Base-by-base conservation (phyloP, 2,888 invertebrate genomes). In the Rhimphoctona megacephalus region DNA sequence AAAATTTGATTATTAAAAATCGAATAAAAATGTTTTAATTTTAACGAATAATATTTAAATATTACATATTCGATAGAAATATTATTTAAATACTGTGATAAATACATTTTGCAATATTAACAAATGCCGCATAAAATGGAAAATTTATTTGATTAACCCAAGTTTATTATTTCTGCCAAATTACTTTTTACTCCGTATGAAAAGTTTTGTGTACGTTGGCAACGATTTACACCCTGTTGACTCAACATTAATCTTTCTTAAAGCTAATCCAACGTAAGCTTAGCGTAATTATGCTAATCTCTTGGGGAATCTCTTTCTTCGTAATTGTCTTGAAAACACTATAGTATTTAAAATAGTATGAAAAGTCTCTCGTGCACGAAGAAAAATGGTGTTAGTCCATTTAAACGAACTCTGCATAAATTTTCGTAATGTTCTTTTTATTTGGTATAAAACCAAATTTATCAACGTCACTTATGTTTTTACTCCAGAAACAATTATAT, bases 231-330 rank as follows among this genome's bases (percentile, higher is more conserved):
- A 46, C 33, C 39, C 66, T 39, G 33, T 66, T 19, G 52, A 52
- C 25, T 76, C 43, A 43, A 76, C 74, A 64, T 66, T 64, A 49
- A 46, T 77, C 61, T 46, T 39, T 5, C 76, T 22, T 64, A 46
- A 46, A 33, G 30, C 30, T 64, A 30, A 46, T 19, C 30, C 30
- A 46, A 22, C 76, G 64, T 77, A 64, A 66, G 76, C 76, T 66
- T 19, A 30, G 64, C 64, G 64, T 77, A 67, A 78, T 78, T 49
- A 67, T 52, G 39, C 49, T 66, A 77, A 77, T 77, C 46, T 77
- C 64, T n/a, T 14, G 64, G 77, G 66, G 14, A 67, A 67, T 66
- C 17, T 67, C 52, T 14, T 52, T 36, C 73, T 57, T 39, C 57
- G 77, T 67, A 78, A 78, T 67, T 78, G n/a, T 67, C 36, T 36